These are phyloP conservation scores for Pherbina coryleti DNA, from an alignment of 2,888 invertebrate genomes.

Conservation along the genomic window DNA sequence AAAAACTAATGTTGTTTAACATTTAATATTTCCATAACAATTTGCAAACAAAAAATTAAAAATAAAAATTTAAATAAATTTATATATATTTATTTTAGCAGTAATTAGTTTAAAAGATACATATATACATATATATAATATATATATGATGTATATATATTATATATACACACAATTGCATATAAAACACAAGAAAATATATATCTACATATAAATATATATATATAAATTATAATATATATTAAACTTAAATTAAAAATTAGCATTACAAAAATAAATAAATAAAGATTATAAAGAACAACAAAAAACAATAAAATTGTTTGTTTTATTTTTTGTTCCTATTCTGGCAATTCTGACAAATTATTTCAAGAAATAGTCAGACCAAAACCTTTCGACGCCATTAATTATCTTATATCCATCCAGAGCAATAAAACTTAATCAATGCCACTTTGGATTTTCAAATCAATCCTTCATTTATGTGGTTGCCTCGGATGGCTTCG, in stretches of 20 bases:
- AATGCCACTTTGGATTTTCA: too few relatives aligned
- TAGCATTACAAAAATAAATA: conserved; percentile 29
- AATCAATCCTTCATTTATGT: too few relatives aligned
- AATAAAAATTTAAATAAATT: conserved; percentile 34
- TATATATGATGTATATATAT: too few relatives aligned
- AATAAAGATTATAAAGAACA: conserved; percentile 13
- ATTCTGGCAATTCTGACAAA: neutral
- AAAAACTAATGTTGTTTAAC: conserved; percentile 38
- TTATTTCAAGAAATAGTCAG: too few relatives aligned
- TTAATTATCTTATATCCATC: too few relatives aligned
- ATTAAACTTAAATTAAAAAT: conserved; percentile 40
- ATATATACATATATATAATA: conserved; percentile 30
- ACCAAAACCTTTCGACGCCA: too few relatives aligned
- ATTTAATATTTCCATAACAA: neutral
- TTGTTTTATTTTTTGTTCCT: neutral
- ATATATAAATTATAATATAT: conserved; percentile 34
- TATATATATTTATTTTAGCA: conserved; percentile 49
- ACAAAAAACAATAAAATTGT: neutral
- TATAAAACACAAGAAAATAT: conserved; percentile 29
- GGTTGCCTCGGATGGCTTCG: too few relatives aligned
- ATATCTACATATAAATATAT: conserved; percentile 41
- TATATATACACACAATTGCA: conserved; percentile 32
- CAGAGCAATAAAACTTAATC: too few relatives aligned
- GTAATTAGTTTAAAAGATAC: conserved; percentile 27
- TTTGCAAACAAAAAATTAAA: neutral